These are phyloP conservation scores for Drosophila pallidifrons DNA, from an alignment of 1,140 invertebrate species.

Conservation along the genomic window DNA sequence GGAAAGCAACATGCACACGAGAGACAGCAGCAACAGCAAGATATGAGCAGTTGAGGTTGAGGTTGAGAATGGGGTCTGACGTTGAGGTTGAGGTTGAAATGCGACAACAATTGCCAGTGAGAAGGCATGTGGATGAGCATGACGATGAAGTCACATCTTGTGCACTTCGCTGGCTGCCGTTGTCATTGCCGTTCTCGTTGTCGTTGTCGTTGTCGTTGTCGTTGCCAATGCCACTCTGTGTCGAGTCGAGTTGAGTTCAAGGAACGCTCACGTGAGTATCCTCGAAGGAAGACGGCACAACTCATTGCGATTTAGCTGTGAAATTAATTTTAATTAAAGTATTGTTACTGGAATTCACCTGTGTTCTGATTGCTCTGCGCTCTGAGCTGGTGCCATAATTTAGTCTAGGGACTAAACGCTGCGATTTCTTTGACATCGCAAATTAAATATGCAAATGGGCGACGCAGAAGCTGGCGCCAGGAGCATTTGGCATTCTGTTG, in stretches of 20 bases:
- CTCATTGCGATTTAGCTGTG: background rate
- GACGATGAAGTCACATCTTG: conserved; percentile 16
- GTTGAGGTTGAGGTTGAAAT: conserved; percentile 14
- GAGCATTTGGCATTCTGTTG: conserved; percentile 42
- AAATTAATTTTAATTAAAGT: conserved; percentile 37
- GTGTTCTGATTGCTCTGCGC: background rate
- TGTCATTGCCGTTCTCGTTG: background rate
- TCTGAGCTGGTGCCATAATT: conserved; percentile 9
- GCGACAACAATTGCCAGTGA: background rate
- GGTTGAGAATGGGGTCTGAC: conserved; percentile 1
- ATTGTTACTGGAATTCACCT: conserved; percentile 5
- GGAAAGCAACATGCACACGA: background rate
- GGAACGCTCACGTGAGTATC: conserved; percentile 2
- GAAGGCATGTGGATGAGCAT: background rate
- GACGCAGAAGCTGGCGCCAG: conserved; percentile 31
- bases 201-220: too few relatives aligned
- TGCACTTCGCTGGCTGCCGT: conserved; percentile 29
- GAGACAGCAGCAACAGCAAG: background rate
- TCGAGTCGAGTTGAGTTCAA: conserved; percentile 6
- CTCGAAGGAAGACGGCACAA: conserved; percentile 1
- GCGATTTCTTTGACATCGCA: conserved; percentile 34
- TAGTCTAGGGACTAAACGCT: conserved; percentile 15
- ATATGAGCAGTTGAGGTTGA: conserved; percentile 1
- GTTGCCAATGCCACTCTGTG: conserved; percentile 6
- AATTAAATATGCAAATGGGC: conserved; percentile 61